Conservation (phyloP, 2,797 vertebrate genomes). For the Darevskia mixta region DNA sequence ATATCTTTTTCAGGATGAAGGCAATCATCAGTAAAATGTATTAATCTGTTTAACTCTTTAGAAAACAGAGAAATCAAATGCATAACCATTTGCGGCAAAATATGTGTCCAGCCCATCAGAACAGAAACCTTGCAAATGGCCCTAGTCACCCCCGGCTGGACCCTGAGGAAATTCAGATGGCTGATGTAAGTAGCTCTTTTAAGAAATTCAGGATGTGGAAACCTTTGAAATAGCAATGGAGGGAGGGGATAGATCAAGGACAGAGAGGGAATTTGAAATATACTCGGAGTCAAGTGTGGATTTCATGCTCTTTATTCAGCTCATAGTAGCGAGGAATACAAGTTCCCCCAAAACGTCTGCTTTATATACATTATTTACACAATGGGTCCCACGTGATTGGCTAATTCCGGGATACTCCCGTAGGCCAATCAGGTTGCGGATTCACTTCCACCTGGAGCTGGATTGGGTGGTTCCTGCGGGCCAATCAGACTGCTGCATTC, state of each 20-base stretch:
- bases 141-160: slow-evolving; percentile 96
- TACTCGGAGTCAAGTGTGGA: no score
- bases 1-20: not conserved
- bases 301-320: no score
- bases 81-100: slow-evolving; percentile 96
- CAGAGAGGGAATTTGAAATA: not conserved
- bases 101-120: slow-evolving; percentile 96
- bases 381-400: no score
- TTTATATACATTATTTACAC: no score
- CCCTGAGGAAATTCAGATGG: slow-evolving; percentile 97
- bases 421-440: no score
- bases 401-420: no score
- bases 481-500: no score
- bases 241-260: not conserved
- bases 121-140: slow-evolving; percentile 92
- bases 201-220: not conserved
- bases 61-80: slow-evolving; percentile 98
- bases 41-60: slow-evolving; percentile 66
- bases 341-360: no score
- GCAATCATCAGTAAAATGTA: not conserved
- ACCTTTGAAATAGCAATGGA: not conserved
- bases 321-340: no score
- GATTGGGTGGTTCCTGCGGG: no score
- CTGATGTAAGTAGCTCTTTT: slow-evolving; percentile 85
- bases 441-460: no score